Percentiles rank a stretch among this genome's conserved stretches.
Evolutionary conservation across 2,113 vertebrate species (phyloP).

Genomic region (Bombycilla garrulus): DNA sequence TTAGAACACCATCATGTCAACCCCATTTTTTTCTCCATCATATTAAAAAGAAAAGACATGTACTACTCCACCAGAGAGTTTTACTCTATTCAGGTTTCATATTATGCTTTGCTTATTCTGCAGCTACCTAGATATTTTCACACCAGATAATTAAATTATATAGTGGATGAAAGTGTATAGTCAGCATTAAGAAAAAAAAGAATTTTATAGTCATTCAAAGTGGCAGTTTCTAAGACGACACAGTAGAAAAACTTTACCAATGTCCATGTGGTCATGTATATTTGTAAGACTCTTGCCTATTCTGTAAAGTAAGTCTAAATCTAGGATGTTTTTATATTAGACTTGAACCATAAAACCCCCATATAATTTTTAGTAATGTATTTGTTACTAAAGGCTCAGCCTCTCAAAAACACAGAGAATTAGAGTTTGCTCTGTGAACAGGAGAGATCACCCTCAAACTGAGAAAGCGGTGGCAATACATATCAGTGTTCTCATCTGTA

Average conservation of each 20-base stretch:
- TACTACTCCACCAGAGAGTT: not conserved
- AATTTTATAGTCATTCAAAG: not conserved
- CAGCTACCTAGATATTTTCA: not conserved
- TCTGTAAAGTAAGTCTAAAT: not conserved
- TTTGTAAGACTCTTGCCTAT: not conserved
- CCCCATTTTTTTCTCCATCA: not conserved
- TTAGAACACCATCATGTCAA: conserved; percentile 11
- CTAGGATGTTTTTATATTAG: not conserved
- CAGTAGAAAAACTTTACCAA: not conserved
- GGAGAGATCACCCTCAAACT: not conserved
- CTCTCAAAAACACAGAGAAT: not conserved
- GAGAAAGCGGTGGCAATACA: not conserved
- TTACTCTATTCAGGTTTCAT: not conserved
- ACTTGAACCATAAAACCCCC: not conserved
- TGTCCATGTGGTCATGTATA: not conserved
- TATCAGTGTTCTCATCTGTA: not conserved
- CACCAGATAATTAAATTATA: not conserved
- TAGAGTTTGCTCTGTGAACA: not conserved
- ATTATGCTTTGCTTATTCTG: not conserved
- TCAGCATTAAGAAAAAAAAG: not conserved
- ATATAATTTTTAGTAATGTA: not conserved
- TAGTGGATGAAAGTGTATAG: not conserved
- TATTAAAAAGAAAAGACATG: not conserved
- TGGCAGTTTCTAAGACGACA: not conserved
- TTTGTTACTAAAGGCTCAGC: not conserved